Evolutionary conservation across 1,140 invertebrate species (phyloP), one percentile per base, ranked within the genome.

Genomic region (Dinoponera quadriceps): DNA sequence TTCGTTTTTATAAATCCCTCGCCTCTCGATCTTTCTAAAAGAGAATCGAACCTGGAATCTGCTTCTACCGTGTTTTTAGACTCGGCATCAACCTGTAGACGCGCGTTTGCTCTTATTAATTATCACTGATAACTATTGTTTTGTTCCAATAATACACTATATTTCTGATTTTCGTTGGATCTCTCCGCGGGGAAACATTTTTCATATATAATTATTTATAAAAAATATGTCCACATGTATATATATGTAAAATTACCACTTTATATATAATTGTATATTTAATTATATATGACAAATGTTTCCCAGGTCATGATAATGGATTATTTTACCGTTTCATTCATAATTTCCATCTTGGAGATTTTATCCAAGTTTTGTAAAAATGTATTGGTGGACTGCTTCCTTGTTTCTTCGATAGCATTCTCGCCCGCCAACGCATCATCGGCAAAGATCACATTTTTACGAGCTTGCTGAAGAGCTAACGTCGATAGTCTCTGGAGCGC

Each of bases 311-410:
- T 27, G 33, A 38, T 13, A n/a, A 68, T 4, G 0, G 38, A 44
- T 14, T 29, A 55, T 66, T 27, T 60, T 78, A 83, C 74, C 44
- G 48, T 66, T 2, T 59, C 1, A 25, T 77, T 20, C 14, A n/a
- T 29, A 13, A 48, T 48, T 49, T 66, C 38, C 16, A 69, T 44
- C 14, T 75, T 82, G 22, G 72, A 82, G n/a, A 85, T 48, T 27
- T 78, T 77, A 0, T 75, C 38, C 18, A 87, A 25, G 75, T 87
- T 87, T 25, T 68, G 60, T 16, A 74, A 73, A 1, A 82, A 82
- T 1, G 27, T 54, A 4, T 63, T 14, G 0, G 72, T 16, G 9
- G 65, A 38, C n/a, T 71, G 73, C 25, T 49, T 87, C 11, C 49
- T 0, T 25, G 51, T 72, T 48, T 66, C 55, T 7, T 87, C 55